Percentiles rank a stretch among this genome's conserved stretches.
Evolutionary conservation across 2,888 invertebrate species (phyloP).

Genomic region (Phoronis australis): DNA sequence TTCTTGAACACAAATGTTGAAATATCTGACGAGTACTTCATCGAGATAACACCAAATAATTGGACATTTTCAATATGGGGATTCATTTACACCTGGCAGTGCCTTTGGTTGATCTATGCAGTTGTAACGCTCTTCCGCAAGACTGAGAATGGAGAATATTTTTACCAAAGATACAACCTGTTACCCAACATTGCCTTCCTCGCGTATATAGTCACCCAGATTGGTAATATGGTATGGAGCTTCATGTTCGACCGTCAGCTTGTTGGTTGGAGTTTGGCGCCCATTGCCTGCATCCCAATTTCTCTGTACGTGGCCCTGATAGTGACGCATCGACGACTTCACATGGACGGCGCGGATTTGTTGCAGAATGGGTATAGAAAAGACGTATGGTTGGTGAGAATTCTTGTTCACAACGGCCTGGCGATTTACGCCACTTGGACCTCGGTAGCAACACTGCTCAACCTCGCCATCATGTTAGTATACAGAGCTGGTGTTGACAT

Average conservation of each 20-base stretch:
- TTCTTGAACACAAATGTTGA: conserved; percentile 26
- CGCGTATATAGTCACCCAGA: conserved; percentile 26
- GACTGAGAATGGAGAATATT: conserved; percentile 18
- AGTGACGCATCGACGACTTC: conserved; percentile 18
- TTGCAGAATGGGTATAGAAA: conserved; percentile 8
- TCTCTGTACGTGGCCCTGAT: conserved; percentile 20
- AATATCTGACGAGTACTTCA: conserved; percentile 28
- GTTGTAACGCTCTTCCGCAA: conserved; percentile 28
- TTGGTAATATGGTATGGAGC: conserved; percentile 37
- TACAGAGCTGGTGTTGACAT: conserved; percentile 10
- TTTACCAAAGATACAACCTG: conserved; percentile 28
- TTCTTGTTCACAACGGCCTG: conserved; percentile 28
- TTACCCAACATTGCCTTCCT: conserved; percentile 24
- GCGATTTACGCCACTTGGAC: conserved; percentile 30
- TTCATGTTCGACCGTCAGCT: conserved; percentile 36
- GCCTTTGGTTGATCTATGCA: conserved; percentile 33
- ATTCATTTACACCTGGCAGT: conserved; percentile 39
- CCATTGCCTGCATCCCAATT: conserved; percentile 18
- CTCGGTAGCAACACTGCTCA: conserved; percentile 24
- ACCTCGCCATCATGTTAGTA: conserved; percentile 24
- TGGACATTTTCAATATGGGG: conserved; percentile 41
- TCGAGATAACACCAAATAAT: conserved; percentile 10
- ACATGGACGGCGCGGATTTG: conserved; percentile 16
- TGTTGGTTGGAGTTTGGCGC: conserved; percentile 20
- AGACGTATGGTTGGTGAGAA: conserved; percentile 25